Base-by-base conservation (phyloP, 2,888 invertebrate genomes). In the Tricholauxania praeusta region DNA sequence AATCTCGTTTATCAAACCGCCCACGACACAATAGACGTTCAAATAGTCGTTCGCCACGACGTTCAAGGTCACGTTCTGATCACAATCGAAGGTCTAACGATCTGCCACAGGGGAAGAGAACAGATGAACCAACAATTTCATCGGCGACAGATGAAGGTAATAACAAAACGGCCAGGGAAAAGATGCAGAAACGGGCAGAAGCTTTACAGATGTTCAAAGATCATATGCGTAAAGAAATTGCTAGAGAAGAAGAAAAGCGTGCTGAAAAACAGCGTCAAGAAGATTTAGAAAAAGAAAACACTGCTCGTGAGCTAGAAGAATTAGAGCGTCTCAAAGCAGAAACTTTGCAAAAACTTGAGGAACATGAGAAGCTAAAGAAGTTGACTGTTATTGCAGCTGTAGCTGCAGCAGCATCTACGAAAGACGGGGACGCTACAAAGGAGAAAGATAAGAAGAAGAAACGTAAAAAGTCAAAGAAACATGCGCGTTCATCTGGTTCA, bases 221-320 rank as follows among this genome's bases (percentile, higher is more conserved):
- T 79, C 91, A 91, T 78, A 91, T 91, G 88, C 90, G 91, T 73
- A 84, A 89, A 76, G 89, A 90, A 77, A 88, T 89, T 55, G 88
- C 90, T 66, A 90, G 90, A 78, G 88, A 89, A 79, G 89, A 90
- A 76, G 90, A 89, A 78, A 89, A 89, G 72, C 89, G 89, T 59
- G 89, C 88, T 1, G 90, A 90, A 75, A 84, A 84, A 72, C 84
- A 85, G 75, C 83, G 85, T 28, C 75, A 83, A 62, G 85, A 87
- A 71, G 87, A 87, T 48, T 74, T 85, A 12, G 86, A 85, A 75
- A 87, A 85, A 68, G 85, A 84, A 72, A 85, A 83, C 70, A 84
- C 84, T 3, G 83, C 84, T 6, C 83, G 84, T 12, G 87, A 84
- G 78, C 78, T 88, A 0, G 85, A 84, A 55, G 84, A 87, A 22